Conservation (phyloP, 2,797 vertebrate species). For the Heliangelus exortis region DNA sequence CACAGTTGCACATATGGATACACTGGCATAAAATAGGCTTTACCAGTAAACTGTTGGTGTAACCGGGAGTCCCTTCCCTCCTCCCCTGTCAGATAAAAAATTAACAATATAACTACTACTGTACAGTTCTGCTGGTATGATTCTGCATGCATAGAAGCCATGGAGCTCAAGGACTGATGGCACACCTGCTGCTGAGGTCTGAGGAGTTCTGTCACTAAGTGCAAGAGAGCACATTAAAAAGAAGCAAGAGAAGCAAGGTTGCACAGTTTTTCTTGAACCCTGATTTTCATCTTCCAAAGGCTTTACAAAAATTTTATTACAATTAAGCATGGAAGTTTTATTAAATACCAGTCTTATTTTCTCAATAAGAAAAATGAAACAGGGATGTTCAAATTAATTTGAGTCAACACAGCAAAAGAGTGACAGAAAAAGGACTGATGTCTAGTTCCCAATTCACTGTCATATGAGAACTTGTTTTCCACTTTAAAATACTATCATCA, state of each 20-base stretch:
- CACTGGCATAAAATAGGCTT: neutral
- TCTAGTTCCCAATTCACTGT: neutral
- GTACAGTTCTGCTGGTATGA: neutral
- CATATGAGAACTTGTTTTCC: neutral
- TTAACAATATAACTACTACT: neutral
- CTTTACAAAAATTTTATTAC: neutral
- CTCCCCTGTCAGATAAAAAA: neutral
- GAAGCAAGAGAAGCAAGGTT: neutral
- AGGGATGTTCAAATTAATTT: neutral
- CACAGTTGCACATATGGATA: neutral
- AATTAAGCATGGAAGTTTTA: neutral
- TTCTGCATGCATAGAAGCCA: neutral
- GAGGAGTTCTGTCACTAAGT: neutral
- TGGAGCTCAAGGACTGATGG: neutral
- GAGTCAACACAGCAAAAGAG: neutral
- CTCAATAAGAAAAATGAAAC: neutral
- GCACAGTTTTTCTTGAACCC: neutral
- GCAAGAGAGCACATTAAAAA: neutral
- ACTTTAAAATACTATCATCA: neutral
- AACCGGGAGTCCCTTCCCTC: neutral
- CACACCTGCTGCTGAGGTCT: neutral
- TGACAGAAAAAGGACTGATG: neutral
- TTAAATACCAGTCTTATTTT: neutral
- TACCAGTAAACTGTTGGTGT: neutral
- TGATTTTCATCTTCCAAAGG: neutral